Conservation (phyloP, 1,140 invertebrate species). For the Geopemphigus sp. region DNA sequence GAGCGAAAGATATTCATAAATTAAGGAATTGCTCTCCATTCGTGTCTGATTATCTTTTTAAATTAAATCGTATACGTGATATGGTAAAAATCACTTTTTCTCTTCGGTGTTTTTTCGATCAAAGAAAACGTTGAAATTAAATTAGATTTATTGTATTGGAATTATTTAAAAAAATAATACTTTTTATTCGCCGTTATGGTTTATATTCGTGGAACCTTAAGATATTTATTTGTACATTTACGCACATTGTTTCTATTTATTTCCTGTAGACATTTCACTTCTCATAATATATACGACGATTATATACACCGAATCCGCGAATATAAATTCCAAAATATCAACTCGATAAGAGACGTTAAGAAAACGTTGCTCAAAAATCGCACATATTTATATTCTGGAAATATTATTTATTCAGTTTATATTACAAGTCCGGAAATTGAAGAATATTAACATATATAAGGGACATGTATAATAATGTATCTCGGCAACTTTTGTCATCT, state of each 20-base stretch:
- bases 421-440: constrained; percentile 34
- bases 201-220: no score
- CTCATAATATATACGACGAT: no score
- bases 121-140: neutral
- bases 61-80: neutral
- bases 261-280: no score
- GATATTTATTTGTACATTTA: no score
- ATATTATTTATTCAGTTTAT: constrained; percentile 22
- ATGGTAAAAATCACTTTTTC: neutral
- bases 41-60: neutral
- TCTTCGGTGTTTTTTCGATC: neutral
- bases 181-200: no score
- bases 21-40: neutral
- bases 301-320: neutral
- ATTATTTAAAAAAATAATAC: no score
- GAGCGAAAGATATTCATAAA: neutral
- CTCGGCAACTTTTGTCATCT: constrained; percentile 4
- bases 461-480: neutral
- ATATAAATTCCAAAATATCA: neutral
- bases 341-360: neutral
- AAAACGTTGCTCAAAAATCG: neutral
- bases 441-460: constrained; percentile 39
- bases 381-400: constrained; percentile 12
- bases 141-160: no score
- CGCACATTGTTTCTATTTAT: no score